phyloP scores from a whole-genome alignment of 1,140 invertebrate genomes.

The Leguminivora glycinivorella region DNA sequence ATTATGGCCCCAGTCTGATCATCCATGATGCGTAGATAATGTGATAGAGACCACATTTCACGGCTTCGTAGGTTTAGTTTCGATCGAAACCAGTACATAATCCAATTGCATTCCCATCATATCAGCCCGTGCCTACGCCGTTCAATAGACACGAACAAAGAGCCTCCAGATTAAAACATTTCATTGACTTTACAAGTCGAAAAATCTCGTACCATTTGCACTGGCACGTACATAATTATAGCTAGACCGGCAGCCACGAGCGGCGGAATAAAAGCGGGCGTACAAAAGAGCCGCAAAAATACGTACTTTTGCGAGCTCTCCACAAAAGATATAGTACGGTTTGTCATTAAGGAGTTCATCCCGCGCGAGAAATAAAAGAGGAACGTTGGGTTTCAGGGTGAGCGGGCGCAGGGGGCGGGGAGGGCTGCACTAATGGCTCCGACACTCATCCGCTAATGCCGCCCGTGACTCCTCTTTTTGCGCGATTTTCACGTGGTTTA shows the following conservation, averaged over 20 bases:
- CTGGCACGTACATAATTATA: slow-evolving; percentile 29
- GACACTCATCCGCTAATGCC: slow-evolving; percentile 78
- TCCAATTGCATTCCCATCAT: not conserved
- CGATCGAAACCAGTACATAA: slow-evolving; percentile 10
- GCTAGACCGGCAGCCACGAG: slow-evolving; percentile 50
- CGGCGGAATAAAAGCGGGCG: slow-evolving; percentile 68
- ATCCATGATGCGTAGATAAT: slow-evolving; percentile 24
- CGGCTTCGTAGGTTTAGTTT: slow-evolving; percentile 12
- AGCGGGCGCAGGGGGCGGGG: slow-evolving; percentile 38
- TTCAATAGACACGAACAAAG: slow-evolving; percentile 34
- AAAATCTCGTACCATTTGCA: slow-evolving; percentile 45
- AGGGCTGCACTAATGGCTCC: slow-evolving; percentile 73
- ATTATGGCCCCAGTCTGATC: not conserved
- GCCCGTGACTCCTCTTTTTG: slow-evolving; percentile 77
- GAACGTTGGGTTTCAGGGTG: slow-evolving; percentile 58
- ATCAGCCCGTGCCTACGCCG: not conserved
- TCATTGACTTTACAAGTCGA: slow-evolving; percentile 43
- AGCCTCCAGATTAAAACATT: slow-evolving; percentile 45
- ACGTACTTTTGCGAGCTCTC: slow-evolving; percentile 75
- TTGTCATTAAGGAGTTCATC: slow-evolving; percentile 79
- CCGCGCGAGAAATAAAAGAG: slow-evolving; percentile 78
- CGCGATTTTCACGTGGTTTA: slow-evolving; percentile 76
- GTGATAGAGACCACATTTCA: slow-evolving; percentile 25
- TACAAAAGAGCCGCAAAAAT: slow-evolving; percentile 77
- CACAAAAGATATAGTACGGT: slow-evolving; percentile 78